phyloP scores from a whole-genome alignment of 2,888 invertebrate genomes.

The Spisula solida region DNA sequence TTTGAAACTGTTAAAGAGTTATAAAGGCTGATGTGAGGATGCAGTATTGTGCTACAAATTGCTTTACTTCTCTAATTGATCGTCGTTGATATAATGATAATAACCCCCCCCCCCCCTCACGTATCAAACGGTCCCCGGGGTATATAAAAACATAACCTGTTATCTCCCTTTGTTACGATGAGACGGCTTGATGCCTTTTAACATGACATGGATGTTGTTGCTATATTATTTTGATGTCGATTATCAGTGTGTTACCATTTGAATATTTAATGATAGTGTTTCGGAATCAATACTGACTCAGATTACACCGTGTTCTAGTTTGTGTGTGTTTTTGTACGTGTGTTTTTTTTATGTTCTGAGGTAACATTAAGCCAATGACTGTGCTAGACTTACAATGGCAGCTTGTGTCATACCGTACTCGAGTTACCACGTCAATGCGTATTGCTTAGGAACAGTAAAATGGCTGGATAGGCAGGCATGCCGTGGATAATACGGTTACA shows the following conservation, averaged over 20 bases:
- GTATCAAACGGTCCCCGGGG: too few relatives aligned
- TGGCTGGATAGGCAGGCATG: neutral
- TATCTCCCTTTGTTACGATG: too few relatives aligned
- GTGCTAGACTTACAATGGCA: neutral
- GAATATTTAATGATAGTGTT: conserved; percentile 37
- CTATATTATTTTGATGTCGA: neutral
- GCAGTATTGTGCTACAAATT: too few relatives aligned
- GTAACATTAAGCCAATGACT: neutral
- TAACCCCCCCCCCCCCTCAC: too few relatives aligned
- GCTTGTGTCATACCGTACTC: neutral
- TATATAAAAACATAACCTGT: too few relatives aligned
- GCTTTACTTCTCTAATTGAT: too few relatives aligned
- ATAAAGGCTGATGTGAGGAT: too few relatives aligned
- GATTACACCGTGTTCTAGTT: neutral
- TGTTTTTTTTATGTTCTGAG: neutral
- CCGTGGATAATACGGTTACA: neutral
- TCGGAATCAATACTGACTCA: conserved; percentile 15
- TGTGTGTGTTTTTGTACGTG: neutral
- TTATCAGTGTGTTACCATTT: conserved; percentile 24
- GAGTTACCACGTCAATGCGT: neutral
- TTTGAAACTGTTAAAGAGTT: too few relatives aligned
- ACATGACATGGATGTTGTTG: neutral
- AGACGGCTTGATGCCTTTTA: neutral
- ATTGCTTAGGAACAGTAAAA: neutral
- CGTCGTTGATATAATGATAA: too few relatives aligned